These are phyloP conservation scores for Trochalopteron elliotii DNA, from an alignment of 2,113 vertebrate genomes.

Conservation along the genomic window DNA sequence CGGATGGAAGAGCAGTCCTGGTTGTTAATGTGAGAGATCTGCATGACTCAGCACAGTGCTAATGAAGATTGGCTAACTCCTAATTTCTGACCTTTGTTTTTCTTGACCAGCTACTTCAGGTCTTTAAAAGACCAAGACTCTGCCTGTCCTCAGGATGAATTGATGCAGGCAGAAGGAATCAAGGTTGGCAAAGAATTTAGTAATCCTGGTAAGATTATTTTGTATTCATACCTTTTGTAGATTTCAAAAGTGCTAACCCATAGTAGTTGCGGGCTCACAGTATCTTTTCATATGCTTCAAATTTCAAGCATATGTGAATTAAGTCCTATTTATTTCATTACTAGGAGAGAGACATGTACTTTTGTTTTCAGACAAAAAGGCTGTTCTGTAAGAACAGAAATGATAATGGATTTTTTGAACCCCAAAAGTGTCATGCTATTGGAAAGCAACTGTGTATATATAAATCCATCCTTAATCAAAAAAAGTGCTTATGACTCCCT, in stretches of 20 bases:
- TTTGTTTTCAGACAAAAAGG: not conserved
- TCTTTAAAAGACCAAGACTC: not conserved
- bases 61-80: not conserved
- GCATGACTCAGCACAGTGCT: not conserved
- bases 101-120: not conserved
- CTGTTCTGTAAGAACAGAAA: not conserved
- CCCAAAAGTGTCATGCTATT: accelerated
- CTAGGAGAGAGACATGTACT: not conserved
- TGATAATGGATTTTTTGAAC: not conserved
- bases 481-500: not conserved
- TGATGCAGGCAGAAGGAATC: not conserved
- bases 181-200: not conserved
- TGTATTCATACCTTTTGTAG: not conserved
- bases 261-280: not conserved
- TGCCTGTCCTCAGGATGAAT: not conserved
- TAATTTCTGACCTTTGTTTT: not conserved
- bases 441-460: not conserved
- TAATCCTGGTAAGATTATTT: not conserved
- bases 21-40: not conserved
- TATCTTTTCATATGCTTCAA: not conserved
- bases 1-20: not conserved
- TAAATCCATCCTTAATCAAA: not conserved
- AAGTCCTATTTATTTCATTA: not conserved
- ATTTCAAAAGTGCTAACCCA: not conserved
- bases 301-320: not conserved